Evolutionary conservation across 1,140 invertebrate species (phyloP).

Genomic region (Brachionus rotundiformis): DNA sequence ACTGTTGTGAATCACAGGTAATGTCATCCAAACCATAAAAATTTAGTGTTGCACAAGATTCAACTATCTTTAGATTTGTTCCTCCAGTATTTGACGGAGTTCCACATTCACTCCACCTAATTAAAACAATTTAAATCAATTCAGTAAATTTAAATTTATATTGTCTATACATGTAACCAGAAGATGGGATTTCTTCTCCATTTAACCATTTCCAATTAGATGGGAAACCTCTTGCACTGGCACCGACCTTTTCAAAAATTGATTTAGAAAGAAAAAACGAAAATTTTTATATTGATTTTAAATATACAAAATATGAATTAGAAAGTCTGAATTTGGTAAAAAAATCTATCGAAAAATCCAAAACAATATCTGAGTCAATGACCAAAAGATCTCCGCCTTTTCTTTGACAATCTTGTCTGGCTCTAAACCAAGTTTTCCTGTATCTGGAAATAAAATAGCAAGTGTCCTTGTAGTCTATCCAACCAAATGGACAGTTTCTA

Average conservation of each 20-base stretch:
- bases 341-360: neutral
- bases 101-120: neutral
- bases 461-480: neutral
- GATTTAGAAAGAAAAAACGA: no score
- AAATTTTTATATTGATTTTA: neutral
- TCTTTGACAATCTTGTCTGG: neutral
- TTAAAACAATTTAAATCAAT: neutral
- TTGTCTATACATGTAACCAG: neutral
- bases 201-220: constrained; percentile 1
- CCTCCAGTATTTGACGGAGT: neutral
- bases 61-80: neutral
- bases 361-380: neutral
- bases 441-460: neutral
- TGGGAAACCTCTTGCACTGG: neutral
- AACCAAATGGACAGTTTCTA: neutral
- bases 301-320: constrained; percentile 1
- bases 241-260: neutral
- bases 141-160: neutral
- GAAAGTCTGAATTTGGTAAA: neutral
- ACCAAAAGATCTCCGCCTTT: neutral
- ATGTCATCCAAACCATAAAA: neutral
- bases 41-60: neutral
- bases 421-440: neutral
- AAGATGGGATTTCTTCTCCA: neutral
- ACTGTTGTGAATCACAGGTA: neutral